A percentile compares a stretch with the other conserved stretches of the same genome.
Evolutionary conservation across 2,797 vertebrate species (phyloP).

Genomic region (Sarcophilus harrisii): DNA sequence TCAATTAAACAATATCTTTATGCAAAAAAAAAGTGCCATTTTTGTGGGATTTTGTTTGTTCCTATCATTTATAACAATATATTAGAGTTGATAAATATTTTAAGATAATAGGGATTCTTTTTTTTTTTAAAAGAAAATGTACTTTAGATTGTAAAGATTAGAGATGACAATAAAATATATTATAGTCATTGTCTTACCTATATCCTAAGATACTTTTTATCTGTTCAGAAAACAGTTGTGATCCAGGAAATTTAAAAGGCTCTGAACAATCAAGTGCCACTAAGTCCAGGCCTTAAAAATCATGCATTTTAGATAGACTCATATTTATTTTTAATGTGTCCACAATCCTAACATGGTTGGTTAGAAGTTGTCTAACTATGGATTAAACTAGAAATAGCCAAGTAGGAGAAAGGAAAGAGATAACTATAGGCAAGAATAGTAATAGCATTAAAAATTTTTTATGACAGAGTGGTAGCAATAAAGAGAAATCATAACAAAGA

Average conservation of each 20-base stretch:
- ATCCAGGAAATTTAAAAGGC: background rate
- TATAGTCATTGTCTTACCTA: background rate
- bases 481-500: background rate
- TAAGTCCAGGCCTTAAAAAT: background rate
- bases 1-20: background rate
- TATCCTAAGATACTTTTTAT: background rate
- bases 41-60: background rate
- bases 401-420: background rate
- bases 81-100: background rate
- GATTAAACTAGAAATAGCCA: background rate
- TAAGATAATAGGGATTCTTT: background rate
- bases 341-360: background rate
- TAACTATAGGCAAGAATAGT: background rate
- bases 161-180: background rate
- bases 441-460: background rate
- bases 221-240: background rate
- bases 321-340: background rate
- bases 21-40: background rate
- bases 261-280: background rate
- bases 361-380: background rate
- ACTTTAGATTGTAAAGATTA: background rate
- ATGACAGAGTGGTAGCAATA: background rate
- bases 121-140: background rate
- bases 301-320: background rate
- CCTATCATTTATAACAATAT: background rate